These are phyloP conservation scores for Oxytorus armatus DNA, from an alignment of 2,888 invertebrate genomes.

Conservation along the genomic window DNA sequence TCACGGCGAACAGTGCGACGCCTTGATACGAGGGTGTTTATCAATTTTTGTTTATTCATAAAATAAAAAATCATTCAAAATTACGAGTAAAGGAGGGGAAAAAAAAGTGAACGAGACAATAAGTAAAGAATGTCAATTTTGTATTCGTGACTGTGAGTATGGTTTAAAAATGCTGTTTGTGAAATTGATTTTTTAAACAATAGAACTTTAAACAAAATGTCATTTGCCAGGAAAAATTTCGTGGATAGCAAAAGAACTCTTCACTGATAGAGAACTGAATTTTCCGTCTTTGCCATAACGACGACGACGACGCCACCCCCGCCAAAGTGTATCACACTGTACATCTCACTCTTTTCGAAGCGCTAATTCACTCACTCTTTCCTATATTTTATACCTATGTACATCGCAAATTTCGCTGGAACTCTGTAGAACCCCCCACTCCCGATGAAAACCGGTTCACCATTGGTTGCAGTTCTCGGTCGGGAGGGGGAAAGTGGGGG, in stretches of 20 bases:
- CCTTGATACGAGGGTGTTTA: too few species aligned
- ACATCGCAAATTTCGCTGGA: constrained; percentile 62
- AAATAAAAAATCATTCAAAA: too few species aligned
- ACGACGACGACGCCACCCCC: constrained; percentile 28
- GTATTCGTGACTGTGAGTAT: too few species aligned
- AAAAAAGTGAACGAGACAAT: too few species aligned
- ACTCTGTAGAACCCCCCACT: constrained; percentile 64
- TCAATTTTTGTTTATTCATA: too few species aligned
- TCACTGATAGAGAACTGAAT: constrained; percentile 42
- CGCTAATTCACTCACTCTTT: constrained; percentile 37
- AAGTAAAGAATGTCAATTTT: too few species aligned
- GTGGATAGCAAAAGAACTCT: constrained; percentile 8
- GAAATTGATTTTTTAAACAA: constrained; percentile 20
- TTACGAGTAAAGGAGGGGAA: too few species aligned
- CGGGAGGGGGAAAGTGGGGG: constrained; percentile 23
- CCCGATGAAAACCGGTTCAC: constrained; percentile 62
- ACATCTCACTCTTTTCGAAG: constrained; percentile 14
- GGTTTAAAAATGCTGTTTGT: too few species aligned
- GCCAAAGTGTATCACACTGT: constrained; percentile 29
- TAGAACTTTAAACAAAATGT: constrained; percentile 11
- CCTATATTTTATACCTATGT: not conserved
- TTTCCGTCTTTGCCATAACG: constrained; percentile 34
- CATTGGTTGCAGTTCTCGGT: constrained; percentile 53
- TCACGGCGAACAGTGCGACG: too few species aligned
- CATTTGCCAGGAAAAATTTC: constrained; percentile 52